Evolutionary conservation across 2,797 vertebrate species (phyloP).

Genomic region (Sternotherus odoratus): DNA sequence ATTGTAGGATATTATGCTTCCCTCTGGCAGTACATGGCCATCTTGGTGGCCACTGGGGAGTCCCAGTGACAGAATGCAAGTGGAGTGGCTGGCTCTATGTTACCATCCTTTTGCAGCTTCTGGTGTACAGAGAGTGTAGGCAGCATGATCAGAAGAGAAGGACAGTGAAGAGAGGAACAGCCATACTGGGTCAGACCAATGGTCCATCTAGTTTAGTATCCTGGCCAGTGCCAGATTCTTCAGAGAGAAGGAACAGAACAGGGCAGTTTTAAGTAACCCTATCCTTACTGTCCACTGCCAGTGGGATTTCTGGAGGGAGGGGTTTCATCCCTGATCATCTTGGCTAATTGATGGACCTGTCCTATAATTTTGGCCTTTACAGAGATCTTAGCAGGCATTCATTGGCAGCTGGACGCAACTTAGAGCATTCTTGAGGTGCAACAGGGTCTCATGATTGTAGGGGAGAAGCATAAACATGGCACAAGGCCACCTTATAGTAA

Average conservation of each 20-base stretch:
- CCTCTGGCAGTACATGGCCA: no score
- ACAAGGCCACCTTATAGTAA: neutral
- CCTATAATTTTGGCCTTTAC: neutral
- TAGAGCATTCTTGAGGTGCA: accelerated
- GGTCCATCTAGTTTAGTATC: neutral
- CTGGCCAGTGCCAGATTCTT: neutral
- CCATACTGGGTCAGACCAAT: no score
- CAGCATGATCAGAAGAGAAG: neutral
- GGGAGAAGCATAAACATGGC: accelerated
- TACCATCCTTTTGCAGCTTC: neutral
- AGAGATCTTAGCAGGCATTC: accelerated
- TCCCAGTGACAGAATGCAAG: neutral
- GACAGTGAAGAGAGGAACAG: no score
- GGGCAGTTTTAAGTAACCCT: neutral
- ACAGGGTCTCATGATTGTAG: neutral
- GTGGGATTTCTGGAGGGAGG: neutral
- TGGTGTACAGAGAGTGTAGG: accelerated
- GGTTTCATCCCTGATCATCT: neutral
- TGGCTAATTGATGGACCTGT: neutral
- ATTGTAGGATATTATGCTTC: no score
- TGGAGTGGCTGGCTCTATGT: accelerated
- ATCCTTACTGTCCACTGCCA: neutral
- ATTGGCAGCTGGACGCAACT: accelerated
- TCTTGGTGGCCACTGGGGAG: neutral
- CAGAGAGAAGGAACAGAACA: neutral